Evolutionary conservation across 2,888 invertebrate species (phyloP).

Genomic region (Agriotes lineatus): DNA sequence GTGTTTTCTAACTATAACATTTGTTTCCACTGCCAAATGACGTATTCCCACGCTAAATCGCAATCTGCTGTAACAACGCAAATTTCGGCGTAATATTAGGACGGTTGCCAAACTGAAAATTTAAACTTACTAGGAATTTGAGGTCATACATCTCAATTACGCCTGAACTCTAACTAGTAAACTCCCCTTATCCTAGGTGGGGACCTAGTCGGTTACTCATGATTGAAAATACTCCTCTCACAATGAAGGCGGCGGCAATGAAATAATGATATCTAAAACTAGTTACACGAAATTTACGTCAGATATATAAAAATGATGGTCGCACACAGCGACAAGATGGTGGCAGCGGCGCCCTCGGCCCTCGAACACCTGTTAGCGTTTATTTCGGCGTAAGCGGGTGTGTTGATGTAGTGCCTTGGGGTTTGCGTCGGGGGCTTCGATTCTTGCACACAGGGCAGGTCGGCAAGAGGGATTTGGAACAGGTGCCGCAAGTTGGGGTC

Average conservation of each 20-base stretch:
- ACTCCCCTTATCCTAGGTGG: neutral
- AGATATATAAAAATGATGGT: constrained; percentile 17
- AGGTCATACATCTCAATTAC: constrained; percentile 18
- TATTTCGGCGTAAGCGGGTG: constrained; percentile 55
- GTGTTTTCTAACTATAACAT: constrained; percentile 16
- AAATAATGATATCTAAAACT: constrained; percentile 33
- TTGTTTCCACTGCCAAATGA: constrained; percentile 17
- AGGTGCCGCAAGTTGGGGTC: constrained; percentile 55
- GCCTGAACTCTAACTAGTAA: constrained; percentile 5
- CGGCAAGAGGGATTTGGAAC: constrained; percentile 57
- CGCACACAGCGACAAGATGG: constrained; percentile 24
- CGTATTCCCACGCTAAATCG: constrained; percentile 20
- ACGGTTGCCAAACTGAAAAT: constrained; percentile 36
- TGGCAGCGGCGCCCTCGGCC: constrained; percentile 6
- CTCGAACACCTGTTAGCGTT: constrained; percentile 46
- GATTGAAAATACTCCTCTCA: constrained; percentile 19
- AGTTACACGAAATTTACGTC: constrained; percentile 40
- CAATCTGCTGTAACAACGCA: constrained; percentile 21
- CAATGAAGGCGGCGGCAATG: constrained; percentile 14
- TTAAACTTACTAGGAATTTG: neutral
- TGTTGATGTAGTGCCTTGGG: constrained; percentile 56
- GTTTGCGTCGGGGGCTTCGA: constrained; percentile 57
- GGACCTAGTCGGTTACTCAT: constrained; percentile 4
- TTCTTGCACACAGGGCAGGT: constrained; percentile 64
- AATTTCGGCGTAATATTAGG: constrained; percentile 33